Base-by-base conservation (phyloP, 2,797 vertebrate species). In the Phataginus tetradactyla region DNA sequence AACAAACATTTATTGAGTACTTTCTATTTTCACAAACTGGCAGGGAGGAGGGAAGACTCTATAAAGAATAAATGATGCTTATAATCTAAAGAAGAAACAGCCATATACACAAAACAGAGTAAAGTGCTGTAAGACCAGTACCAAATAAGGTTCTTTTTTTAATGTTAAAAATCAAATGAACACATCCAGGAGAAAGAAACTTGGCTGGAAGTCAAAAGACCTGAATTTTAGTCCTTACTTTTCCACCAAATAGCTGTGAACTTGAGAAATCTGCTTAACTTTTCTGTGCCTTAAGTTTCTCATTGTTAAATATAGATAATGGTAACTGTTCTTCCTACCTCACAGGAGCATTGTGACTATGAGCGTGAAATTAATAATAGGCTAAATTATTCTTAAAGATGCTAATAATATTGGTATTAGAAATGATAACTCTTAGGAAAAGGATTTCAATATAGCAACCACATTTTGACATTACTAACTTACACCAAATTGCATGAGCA, bases 91-190 rank as follows among this genome's bases (percentile, higher is more conserved):
- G 29, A 71, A 79, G 29, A 92, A 91, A 27, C 34, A 25, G 18
- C n/a, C 32, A 6, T 27, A 25, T 72, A 42, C 12, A 77, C 74
- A 68, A 66, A 42, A 90, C 12, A 39, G 23, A 85, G 34, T 42
- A 23, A 63, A 72, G 20, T 83, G n/a, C 37, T 84, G 3, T 2
- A 57, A 86, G 78, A 71, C 88, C 74, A 90, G 9, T 23, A 55
- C 1, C n/a, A 94, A 42, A 39, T 23, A 63, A 89, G 14, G 5
- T 69, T 9, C 12, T 78, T 80, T 66, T 79, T 59, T 74, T 21
- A 83, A 92, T 39, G 42, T 61, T 91, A 64, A 96, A 45, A 91
- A 75, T 75, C 23, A 61, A 89, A 72, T 78, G 37, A 78, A 34
- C 13, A 14, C 27, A 3, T 37, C 72, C 57, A 42, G 34, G 79